Evolutionary conservation across 1,140 invertebrate species (phyloP), one percentile per base, ranked within the genome.

Genomic region (Bombus pyrosoma): DNA sequence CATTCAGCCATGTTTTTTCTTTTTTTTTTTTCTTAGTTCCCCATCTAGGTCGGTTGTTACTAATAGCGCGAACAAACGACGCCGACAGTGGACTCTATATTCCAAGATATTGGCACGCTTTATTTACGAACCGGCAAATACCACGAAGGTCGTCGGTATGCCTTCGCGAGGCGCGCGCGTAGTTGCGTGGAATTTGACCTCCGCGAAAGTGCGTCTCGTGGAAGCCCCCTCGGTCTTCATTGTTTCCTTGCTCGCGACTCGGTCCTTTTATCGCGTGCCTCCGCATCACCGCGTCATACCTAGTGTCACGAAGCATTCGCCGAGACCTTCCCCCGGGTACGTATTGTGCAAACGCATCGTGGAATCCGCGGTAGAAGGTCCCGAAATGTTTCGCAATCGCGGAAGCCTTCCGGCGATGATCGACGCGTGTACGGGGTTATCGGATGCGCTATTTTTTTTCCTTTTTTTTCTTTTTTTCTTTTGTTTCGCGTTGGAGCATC

Each of bases 151-250:
- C 88, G 80, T 66, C 66, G 75, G 68, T 79, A 47, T 74, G 77
- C 39, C 32, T 57, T 66, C 43, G 59, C 43, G 68, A n/a, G 72
- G 80, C 75, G 76, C 77, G 69, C 39, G 69, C 57, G n/a, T 41
- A 72, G 66, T 18, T 41, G 66, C 83, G 69, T 85, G 89, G 91
- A 92, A 90, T 91, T 91, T 91, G 87, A 92, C 91, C 91, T 91
- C 89, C 85, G 89, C 81, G 82, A 91, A 90, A 90, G 89, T 85
- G 86, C 90, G 91, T 91, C 89, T 75, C 73, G 78, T 87, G 71
- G 62, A 87, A 85, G 78, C 74, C 57, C 53, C 69, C 81, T 62
- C 77, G 79, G 32, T 74, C 64, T 86, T 62, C 75, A 82, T 90
- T 90, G 83, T 90, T 90, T 85, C 88, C 81, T 81, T 62, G 41